These are phyloP conservation scores for Lampris megalopsis DNA, from an alignment of 2,113 vertebrate species.

Conservation along the genomic window DNA sequence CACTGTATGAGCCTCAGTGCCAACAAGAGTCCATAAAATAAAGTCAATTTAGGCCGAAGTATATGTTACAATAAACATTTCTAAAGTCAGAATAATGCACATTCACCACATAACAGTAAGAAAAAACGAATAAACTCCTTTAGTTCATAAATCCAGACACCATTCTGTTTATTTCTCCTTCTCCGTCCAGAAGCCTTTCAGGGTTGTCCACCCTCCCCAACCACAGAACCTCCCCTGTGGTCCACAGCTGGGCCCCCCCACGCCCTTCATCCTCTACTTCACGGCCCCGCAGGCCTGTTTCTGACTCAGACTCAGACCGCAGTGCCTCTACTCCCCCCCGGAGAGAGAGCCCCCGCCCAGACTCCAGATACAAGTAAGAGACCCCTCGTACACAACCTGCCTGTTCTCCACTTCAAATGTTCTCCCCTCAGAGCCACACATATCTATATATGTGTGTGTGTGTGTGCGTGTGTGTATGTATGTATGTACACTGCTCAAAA, in stretches of 20 bases:
- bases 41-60: no score
- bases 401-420: neutral
- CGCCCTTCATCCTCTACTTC: constrained; percentile 59
- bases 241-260: constrained; percentile 53
- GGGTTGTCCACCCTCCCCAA: constrained; percentile 70
- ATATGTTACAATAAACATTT: neutral
- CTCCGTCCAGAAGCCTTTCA: constrained; percentile 68
- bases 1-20: neutral
- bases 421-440: neutral
- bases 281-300: constrained; percentile 76
- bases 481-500: no score
- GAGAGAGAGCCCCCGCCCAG: constrained; percentile 56
- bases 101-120: no score
- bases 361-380: constrained; percentile 81
- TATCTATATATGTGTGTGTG: no score
- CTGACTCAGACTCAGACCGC: constrained; percentile 80
- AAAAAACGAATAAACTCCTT: no score
- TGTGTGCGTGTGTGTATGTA: no score
- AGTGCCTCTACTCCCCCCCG: constrained; percentile 67
- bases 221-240: constrained; percentile 70
- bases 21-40: no score
- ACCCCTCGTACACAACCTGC: neutral
- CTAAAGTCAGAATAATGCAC: neutral
- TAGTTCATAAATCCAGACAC: no score
- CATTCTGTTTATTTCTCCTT: constrained; percentile 9